Evolutionary conservation across 2,888 invertebrate genomes (phyloP), one percentile per base, ranked within the genome.

Genomic region (Strigamia crassipes): DNA sequence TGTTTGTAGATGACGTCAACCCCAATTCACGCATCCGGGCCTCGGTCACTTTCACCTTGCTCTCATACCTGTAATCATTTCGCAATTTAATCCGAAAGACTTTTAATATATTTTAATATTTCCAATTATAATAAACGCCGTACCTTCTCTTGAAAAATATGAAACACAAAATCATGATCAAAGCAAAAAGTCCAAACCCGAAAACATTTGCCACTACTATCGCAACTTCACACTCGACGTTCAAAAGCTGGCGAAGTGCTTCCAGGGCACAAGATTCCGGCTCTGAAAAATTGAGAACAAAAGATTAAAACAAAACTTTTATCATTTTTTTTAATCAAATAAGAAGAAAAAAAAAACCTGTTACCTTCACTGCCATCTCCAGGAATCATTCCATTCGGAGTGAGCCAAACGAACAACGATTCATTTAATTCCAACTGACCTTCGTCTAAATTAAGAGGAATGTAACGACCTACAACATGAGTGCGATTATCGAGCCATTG

Each of bases 171-270:
- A 91, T 86, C 9, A 92, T 89, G 21, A 91, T 84, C 23, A 90
- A 83, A n/a, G 90, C 89, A n/a, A 92, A 88, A 0, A 90, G 84
- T 8, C 89, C 87, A 79, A 92, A 88, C 3, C 91, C 92, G 41
- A 92, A 88, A 10, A 93, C 87, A 84, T 92, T 92, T 10, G 91
- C 90, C 31, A 93, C 89, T 9, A 93, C 90, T 82, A 93, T 90
- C 0, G 94, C 93, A 42, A 91, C 90, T 85, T 93, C 92, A 88
- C 96, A 96, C 82, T 91, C 91, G 0, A 92, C 91, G 84, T 90
- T 90, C 41, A 96, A 89, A 9, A 91, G 86, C 78, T 91, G 90
- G 0, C 95, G 93, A 56, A 96, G 88, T 1, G 90, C 88, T 73
- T 93, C 89, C 83, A 95, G 89, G 12, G 91, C 89, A 87, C 96